Evolutionary conservation across 2,113 vertebrate species (phyloP), one percentile per base, ranked within the genome.

Genomic region (Xiphophorus hellerii): DNA sequence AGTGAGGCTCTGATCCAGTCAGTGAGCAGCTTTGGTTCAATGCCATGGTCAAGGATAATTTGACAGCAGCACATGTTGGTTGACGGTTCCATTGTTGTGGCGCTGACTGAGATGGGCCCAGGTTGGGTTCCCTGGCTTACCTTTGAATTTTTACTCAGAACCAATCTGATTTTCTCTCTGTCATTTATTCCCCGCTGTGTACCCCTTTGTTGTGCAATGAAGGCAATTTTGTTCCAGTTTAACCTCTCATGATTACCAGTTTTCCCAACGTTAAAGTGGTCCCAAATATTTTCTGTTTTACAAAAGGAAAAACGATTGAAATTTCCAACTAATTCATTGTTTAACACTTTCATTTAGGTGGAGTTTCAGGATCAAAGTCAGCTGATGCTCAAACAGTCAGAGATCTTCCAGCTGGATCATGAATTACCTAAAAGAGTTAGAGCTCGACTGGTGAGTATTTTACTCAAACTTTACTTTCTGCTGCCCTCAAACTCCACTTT

Each of bases 361-460:
- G 98, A 99, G 91, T 99, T 99, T 90, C 96, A 97, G 61, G 96
- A 98, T 2, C 95, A 95, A 64, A 96, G 95, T 42, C 98, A 99
- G 90, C 89, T 97, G 14, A 95, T 96, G 42, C 94, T 99, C 4
- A 99, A 98, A 65, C 96, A 96, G 0, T 93, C 95, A 0, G 97
- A 99, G 83, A 93, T 99, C 87, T 96, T 96, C 76, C 95, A 95
- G 31, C 92, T 98, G 85, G 95, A 98, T 3, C 96, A 97, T 62
- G 96, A 97, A 14, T 94, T 99, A 33, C 97, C 98, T 62, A 99
- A 98, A 94, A 95, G 97, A 88, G 97, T 99, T 48, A 93, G 95
- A 77, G 95, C 96, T 30, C 94, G 97, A 74, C 94, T 99, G 94
- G 98, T 99, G 81, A 84, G 97, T 95, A 20, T 51, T 61, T 62